Evolutionary conservation across 2,113 vertebrate species (phyloP).

Genomic region (Typhlomys cinereus): DNA sequence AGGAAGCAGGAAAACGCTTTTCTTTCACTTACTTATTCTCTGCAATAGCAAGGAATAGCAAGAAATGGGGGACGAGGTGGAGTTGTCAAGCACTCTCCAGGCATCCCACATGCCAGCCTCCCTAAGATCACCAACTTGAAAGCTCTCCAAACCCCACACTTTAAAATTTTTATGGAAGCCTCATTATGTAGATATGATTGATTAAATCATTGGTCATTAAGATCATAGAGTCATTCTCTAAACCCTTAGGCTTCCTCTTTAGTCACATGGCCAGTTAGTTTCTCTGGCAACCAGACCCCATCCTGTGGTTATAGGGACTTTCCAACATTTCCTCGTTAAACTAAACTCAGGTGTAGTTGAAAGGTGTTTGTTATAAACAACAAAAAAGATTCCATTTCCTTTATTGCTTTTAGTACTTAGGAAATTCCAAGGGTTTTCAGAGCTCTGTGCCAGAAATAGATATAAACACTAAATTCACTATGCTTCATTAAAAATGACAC

Average conservation of each 20-base stretch:
- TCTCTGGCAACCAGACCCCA: slow-evolving; percentile 9
- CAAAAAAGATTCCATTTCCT: background rate
- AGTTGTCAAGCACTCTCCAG: background rate
- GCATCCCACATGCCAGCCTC: background rate
- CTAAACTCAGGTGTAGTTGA: slow-evolving; percentile 38
- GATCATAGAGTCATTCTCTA: slow-evolving; percentile 2
- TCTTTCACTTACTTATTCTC: background rate
- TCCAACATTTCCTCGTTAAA: slow-evolving; percentile 48
- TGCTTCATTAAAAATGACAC: background rate
- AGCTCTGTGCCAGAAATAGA: background rate
- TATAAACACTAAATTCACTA: background rate
- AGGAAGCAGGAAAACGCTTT: background rate
- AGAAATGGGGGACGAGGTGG: background rate
- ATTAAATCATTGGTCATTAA: slow-evolving; percentile 4
- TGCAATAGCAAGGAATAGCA: background rate
- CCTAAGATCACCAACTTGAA: background rate
- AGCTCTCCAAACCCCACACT: background rate
- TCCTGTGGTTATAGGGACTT: background rate
- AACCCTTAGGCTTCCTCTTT: background rate
- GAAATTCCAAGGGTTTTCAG: slow-evolving; percentile 34
- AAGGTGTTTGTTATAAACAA: background rate
- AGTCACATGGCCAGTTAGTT: background rate
- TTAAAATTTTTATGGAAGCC: background rate
- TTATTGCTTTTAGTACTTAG: background rate
- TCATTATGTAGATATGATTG: background rate